Base-by-base conservation (phyloP, 2,113 vertebrate genomes). In the Astur gentilis region DNA sequence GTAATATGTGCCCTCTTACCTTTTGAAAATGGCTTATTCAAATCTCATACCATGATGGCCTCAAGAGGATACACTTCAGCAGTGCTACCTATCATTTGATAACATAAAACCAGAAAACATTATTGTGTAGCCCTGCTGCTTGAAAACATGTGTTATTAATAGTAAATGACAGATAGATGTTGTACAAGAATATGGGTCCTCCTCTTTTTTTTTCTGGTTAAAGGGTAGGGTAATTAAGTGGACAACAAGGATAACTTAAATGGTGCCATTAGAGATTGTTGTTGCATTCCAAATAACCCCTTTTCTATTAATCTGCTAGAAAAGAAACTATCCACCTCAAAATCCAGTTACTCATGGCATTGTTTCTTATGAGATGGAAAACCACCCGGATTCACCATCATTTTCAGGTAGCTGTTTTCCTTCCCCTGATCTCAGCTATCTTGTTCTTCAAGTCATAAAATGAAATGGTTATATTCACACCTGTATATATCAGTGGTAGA, bases 141-240 rank as follows among this genome's bases (percentile, higher is more conserved):
- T 96, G 50, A 81, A 81, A 94, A 52, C 80, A 44, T 92, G 49
- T 44, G 42, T 84, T 87, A 69, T 91, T 96, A 87, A 90, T 38
- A 80, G 27, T 20, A 86, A 81, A 82, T 75, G 72, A 61, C 88
- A 94, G 31, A 27, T 29, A 81, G 79, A 90, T 23, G 47, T 47
- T 88, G 50, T 64, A 64, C n/a, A 60, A 88, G 75, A 70, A 47
- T 40, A n/a, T 21, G 38, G 20, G 49, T 81, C 40, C 47, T 85
- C 44, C 47, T 57, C 22, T 73, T 61, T 83, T 71, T 42, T 73
- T 86, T 47, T 42, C 21, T 42, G 64, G 21, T 60, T 90, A 92
- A 94, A 83, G 52, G 10, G 65, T 47, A 50, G 18, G 26, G 31
- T 73, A 95, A 87, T 91, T 57, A 88, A 80, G 21, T 64, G 69